phyloP scores from a whole-genome alignment of 2,113 vertebrate genomes.

The Corynorhinus townsendii region DNA sequence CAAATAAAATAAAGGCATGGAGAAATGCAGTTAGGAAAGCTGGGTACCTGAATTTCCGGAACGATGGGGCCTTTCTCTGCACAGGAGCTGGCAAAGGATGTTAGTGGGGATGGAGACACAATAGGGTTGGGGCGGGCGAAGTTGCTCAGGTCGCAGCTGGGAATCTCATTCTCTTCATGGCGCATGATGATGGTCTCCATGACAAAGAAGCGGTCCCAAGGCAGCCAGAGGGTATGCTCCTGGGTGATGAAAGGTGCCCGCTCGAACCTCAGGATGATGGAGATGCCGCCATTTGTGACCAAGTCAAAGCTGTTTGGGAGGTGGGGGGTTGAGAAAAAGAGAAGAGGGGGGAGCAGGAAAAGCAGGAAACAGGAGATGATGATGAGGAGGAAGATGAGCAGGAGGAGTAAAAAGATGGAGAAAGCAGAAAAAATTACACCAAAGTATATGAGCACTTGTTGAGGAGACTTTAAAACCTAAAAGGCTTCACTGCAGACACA shows the following conservation, averaged over 20 bases:
- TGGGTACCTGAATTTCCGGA: slow-evolving; percentile 95
- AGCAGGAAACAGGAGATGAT: background rate
- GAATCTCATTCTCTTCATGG: slow-evolving; percentile 98
- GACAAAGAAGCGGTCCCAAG: slow-evolving; percentile 98
- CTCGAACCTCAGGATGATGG: slow-evolving; percentile 92
- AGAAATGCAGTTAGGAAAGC: background rate
- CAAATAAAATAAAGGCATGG: background rate
- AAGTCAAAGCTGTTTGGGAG: slow-evolving; percentile 91
- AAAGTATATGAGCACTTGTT: background rate
- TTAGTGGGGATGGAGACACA: slow-evolving; percentile 92
- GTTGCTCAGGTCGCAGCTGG: slow-evolving; percentile 97
- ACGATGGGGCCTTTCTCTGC: slow-evolving; percentile 89
- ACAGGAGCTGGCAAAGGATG: slow-evolving; percentile 93
- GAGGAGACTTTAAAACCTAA: background rate
- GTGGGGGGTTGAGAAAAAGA: background rate
- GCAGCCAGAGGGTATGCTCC: slow-evolving; percentile 96
- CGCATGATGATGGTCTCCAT: slow-evolving; percentile 98
- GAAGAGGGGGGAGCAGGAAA: background rate
- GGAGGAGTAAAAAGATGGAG: background rate
- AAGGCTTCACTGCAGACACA: background rate
- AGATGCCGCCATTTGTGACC: slow-evolving; percentile 93
- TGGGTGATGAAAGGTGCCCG: slow-evolving; percentile 97
- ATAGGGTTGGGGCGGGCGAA: slow-evolving; percentile 93
- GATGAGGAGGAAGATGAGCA: background rate
- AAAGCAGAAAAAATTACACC: background rate